These are phyloP conservation scores for Cosmopolites sordidus DNA, from an alignment of 2,888 invertebrate genomes.

Conservation along the genomic window DNA sequence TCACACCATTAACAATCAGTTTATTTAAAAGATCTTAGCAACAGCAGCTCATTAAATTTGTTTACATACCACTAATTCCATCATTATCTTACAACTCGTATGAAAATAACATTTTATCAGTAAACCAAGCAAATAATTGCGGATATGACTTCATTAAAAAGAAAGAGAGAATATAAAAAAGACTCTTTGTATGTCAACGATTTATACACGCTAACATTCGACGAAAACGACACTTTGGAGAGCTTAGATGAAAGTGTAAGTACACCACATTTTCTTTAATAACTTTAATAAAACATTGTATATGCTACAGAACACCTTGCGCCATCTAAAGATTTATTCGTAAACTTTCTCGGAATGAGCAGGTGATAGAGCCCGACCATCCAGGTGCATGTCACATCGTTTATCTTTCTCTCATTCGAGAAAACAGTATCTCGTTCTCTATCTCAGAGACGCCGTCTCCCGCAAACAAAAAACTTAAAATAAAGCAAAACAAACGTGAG, in stretches of 20 bases:
- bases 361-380: conserved; percentile 3
- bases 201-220: conserved; percentile 81
- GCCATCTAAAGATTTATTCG: conserved; percentile 2
- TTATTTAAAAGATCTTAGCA: too few species aligned
- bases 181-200: conserved; percentile 79
- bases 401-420: conserved; percentile 2
- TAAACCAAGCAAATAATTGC: not conserved
- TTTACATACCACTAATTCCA: too few species aligned
- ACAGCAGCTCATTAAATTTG: too few species aligned
- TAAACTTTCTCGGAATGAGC: not conserved
- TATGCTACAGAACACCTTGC: not conserved
- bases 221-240: conserved; percentile 73
- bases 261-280: conserved; percentile 30
- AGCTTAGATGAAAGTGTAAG: conserved; percentile 65
- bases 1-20: too few species aligned
- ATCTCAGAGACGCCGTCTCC: not conserved
- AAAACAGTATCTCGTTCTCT: not conserved
- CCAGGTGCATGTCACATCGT: conserved; percentile 6
- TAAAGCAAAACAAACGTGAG: conserved; percentile 15
- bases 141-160: conserved; percentile 45
- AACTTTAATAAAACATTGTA: not conserved
- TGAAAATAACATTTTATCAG: too few species aligned
- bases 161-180: conserved; percentile 78
- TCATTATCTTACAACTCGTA: too few species aligned
- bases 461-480: conserved; percentile 8